phyloP scores from a whole-genome alignment of 2,113 vertebrate species.

The Haemorhous mexicanus region DNA sequence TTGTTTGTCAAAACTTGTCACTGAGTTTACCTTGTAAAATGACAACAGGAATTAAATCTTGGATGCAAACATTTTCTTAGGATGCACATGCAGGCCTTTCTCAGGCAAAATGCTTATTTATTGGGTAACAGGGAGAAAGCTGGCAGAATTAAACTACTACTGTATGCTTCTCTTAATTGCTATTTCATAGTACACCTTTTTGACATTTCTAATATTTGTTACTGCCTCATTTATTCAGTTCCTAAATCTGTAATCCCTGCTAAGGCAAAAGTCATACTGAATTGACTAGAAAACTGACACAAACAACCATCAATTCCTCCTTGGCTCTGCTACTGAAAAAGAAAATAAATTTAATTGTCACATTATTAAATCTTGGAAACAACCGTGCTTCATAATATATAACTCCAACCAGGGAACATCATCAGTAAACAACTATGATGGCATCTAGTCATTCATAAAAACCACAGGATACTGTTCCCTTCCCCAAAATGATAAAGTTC shows the following conservation, averaged over 20 bases:
- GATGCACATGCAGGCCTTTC: neutral
- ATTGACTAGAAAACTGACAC: neutral
- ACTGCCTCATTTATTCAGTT: neutral
- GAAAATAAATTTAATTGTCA: neutral
- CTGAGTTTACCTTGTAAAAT: neutral
- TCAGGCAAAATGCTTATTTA: neutral
- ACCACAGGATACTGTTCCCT: neutral
- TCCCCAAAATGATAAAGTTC: conserved; percentile 20
- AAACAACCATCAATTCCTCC: neutral
- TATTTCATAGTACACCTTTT: neutral
- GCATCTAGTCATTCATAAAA: conserved; percentile 39
- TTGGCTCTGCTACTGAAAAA: neutral
- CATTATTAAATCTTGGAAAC: conserved; percentile 24
- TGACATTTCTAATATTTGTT: neutral
- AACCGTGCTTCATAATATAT: neutral
- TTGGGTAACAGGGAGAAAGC: neutral
- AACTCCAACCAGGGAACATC: neutral
- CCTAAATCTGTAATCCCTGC: neutral
- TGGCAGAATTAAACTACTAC: neutral
- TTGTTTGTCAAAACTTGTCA: neutral
- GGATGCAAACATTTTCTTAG: neutral
- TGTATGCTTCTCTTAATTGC: neutral
- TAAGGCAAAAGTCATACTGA: neutral
- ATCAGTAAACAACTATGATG: neutral
- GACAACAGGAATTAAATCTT: neutral